Evolutionary conservation across 2,797 vertebrate species (phyloP).

Genomic region (Pempheris klunzingeri): DNA sequence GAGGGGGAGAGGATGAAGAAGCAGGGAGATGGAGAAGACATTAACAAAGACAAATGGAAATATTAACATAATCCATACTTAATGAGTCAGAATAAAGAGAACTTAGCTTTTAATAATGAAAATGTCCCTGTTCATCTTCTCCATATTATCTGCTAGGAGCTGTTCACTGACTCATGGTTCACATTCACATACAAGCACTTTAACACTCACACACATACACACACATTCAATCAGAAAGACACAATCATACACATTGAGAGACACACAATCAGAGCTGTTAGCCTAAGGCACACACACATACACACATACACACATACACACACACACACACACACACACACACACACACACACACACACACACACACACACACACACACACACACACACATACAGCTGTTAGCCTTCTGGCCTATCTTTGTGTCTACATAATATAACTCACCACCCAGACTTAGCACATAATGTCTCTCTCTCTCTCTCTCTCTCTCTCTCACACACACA

Average conservation of each 20-base stretch:
- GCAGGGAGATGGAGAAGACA: constrained; percentile 40
- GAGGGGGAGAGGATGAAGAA: constrained; percentile 22
- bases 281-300: constrained; percentile 3
- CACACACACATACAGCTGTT: constrained; percentile 28
- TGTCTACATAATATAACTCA: constrained; percentile 49
- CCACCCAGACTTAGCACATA: constrained; percentile 23
- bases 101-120: constrained; percentile 71
- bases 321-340: too few relatives aligned
- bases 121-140: constrained; percentile 63
- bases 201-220: constrained; percentile 10
- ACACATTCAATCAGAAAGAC: constrained; percentile 17
- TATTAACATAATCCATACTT: constrained; percentile 70
- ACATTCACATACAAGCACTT: constrained; percentile 11
- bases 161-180: constrained; percentile 7
- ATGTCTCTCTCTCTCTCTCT: not conserved
- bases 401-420: constrained; percentile 39
- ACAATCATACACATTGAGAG: constrained; percentile 22
- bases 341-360: constrained; percentile 32
- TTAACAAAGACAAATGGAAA: constrained; percentile 73
- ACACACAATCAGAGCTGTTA: constrained; percentile 31
- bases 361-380: constrained; percentile 33
- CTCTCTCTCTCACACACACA: constrained; percentile 28
- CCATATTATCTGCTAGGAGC: constrained; percentile 38
- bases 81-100: constrained; percentile 69
- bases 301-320: constrained; percentile 8